Evolutionary conservation across 2,888 invertebrate species (phyloP).

Genomic region (Aricia artaxerxes): DNA sequence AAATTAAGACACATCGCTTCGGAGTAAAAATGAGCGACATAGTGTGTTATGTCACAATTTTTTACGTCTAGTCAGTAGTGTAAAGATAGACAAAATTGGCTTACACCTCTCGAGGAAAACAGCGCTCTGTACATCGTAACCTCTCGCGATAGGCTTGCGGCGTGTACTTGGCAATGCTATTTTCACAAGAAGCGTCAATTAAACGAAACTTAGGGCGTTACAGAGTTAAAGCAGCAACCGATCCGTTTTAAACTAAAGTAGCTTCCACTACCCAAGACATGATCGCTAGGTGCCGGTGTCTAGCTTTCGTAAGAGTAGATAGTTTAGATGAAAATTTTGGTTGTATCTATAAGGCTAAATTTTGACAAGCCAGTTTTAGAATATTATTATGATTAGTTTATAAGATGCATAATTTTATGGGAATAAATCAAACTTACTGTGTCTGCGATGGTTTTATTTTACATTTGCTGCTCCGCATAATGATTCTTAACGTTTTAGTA

Average conservation of each 20-base stretch:
- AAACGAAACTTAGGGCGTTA: slow-evolving; percentile 27
- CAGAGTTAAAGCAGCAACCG: slow-evolving; percentile 35
- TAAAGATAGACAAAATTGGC: slow-evolving; percentile 53
- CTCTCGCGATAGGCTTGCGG: slow-evolving; percentile 36
- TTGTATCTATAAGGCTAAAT: slow-evolving; percentile 53
- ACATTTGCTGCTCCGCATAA: neutral
- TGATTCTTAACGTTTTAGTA: neutral
- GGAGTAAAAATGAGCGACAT: slow-evolving; percentile 61
- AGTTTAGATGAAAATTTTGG: slow-evolving; percentile 40
- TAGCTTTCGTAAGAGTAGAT: slow-evolving; percentile 45
- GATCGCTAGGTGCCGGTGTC: slow-evolving; percentile 51
- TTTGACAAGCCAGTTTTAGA: slow-evolving; percentile 68
- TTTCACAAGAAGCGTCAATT: slow-evolving; percentile 37
- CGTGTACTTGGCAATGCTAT: slow-evolving; percentile 21
- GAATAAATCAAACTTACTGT: slow-evolving; percentile 72
- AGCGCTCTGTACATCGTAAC: slow-evolving; percentile 25
- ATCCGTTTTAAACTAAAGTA: slow-evolving; percentile 33
- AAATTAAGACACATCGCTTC: slow-evolving; percentile 53
- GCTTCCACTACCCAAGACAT: slow-evolving; percentile 26
- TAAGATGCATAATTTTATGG: slow-evolving; percentile 71
- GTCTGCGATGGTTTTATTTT: slow-evolving; percentile 48
- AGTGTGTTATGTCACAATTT: slow-evolving; percentile 54
- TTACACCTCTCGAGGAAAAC: slow-evolving; percentile 38
- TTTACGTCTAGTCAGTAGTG: slow-evolving; percentile 75
- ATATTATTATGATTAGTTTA: slow-evolving; percentile 54